phyloP scores from a whole-genome alignment of 2,113 vertebrate genomes.

The Trematocara nigrifrons region DNA sequence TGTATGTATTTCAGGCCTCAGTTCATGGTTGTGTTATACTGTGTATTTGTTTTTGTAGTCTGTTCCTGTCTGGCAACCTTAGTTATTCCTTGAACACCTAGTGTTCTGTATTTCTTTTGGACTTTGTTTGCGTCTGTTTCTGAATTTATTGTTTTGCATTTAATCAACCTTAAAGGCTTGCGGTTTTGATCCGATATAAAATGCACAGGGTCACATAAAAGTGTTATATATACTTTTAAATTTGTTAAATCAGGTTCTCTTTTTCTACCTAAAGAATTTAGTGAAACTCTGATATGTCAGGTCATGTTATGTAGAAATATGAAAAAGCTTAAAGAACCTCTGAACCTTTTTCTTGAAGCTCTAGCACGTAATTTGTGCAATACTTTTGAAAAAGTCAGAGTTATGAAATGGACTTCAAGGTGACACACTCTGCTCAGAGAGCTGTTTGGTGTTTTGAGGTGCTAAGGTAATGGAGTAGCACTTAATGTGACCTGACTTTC shows the following conservation, averaged over 20 bases:
- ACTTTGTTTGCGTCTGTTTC: not conserved
- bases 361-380: not conserved
- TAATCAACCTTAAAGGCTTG: not conserved
- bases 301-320: not conserved
- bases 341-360: not conserved
- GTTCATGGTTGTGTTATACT: not conserved
- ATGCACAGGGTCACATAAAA: not conserved
- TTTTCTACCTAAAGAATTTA: not conserved
- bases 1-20: not conserved
- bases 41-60: not conserved
- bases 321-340: not conserved
- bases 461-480: slow-evolving; percentile 18
- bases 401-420: slow-evolving; percentile 19
- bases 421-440: not conserved
- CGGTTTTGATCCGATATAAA: not conserved
- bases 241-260: not conserved
- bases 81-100: not conserved
- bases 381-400: not conserved
- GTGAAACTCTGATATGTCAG: not conserved
- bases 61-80: not conserved
- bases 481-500: slow-evolving; percentile 19
- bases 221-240: not conserved
- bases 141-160: not conserved
- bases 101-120: not conserved
- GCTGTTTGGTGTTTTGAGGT: not conserved